phyloP scores from a whole-genome alignment of 2,888 invertebrate species.

The Nasonia oneida region DNA sequence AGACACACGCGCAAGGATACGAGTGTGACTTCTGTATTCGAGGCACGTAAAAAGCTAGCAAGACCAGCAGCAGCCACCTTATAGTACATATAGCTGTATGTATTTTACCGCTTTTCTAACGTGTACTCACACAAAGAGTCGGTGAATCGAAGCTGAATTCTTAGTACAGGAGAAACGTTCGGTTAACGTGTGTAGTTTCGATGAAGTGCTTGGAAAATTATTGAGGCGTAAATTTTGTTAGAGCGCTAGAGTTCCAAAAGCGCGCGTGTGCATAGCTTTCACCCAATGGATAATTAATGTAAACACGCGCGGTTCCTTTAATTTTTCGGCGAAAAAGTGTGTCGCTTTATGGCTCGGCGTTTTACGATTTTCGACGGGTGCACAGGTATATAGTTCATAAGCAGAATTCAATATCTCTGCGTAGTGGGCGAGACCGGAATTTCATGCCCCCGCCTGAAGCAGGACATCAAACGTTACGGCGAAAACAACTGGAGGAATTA shows the following conservation, averaged over 20 bases:
- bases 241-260: too few species aligned
- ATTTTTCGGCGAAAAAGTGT: background rate
- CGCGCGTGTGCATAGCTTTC: background rate
- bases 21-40: slow-evolving; percentile 32
- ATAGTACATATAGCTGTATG: background rate
- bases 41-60: slow-evolving; percentile 43
- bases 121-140: background rate
- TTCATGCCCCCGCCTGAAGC: slow-evolving; percentile 68
- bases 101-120: slow-evolving; percentile 30
- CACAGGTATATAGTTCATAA: slow-evolving; percentile 33
- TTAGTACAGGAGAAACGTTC: background rate
- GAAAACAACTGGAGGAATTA: slow-evolving; percentile 15
- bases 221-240: background rate
- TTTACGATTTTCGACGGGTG: slow-evolving; percentile 32
- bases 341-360: slow-evolving; percentile 5
- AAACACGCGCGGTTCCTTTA: background rate
- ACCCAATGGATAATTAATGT: background rate
- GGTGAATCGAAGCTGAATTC: background rate
- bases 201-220: slow-evolving; percentile 1
- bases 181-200: background rate
- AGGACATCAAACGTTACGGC: slow-evolving; percentile 37
- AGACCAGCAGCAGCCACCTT: background rate
- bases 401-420: slow-evolving; percentile 58
- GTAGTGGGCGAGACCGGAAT: slow-evolving; percentile 66
- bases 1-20: background rate